Evolutionary conservation across 2,888 invertebrate species (phyloP).

Genomic region (Baccha elongata): DNA sequence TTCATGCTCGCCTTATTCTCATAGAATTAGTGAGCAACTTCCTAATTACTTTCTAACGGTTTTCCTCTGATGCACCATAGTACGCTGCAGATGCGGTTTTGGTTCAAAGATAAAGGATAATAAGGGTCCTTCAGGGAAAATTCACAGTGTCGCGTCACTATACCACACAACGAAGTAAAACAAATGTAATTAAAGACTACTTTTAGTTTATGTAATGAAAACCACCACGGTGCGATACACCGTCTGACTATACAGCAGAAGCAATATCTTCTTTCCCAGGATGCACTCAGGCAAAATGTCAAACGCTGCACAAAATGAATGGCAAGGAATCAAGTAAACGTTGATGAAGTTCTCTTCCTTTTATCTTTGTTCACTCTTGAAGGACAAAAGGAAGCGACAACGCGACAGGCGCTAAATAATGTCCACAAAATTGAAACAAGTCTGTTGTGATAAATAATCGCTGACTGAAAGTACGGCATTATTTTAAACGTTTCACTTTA

Average conservation of each 20-base stretch:
- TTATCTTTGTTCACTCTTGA: background rate
- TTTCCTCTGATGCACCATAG: too few species aligned
- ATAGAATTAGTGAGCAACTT: constrained; percentile 26
- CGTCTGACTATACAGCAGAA: constrained; percentile 2
- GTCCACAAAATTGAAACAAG: constrained; percentile 24
- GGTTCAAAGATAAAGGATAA: constrained; percentile 18
- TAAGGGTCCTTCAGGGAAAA: constrained; percentile 42
- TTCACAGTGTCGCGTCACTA: constrained; percentile 21
- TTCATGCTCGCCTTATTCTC: constrained; percentile 16
- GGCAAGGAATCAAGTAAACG: constrained; percentile 54
- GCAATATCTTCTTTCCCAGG: constrained; percentile 21
- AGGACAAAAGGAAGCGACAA: background rate
- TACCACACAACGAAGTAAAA: constrained; percentile 26
- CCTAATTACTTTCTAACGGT: constrained; percentile 60
- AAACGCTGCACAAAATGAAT: constrained; percentile 30
- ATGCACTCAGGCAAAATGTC: constrained; percentile 50
- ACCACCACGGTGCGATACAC: constrained; percentile 2
- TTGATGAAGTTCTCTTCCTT: constrained; percentile 6
- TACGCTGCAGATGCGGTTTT: too few species aligned
- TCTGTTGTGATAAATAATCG: constrained; percentile 54
- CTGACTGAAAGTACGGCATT: background rate
- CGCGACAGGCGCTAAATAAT: constrained; percentile 1
- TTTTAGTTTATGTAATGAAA: constrained; percentile 52
- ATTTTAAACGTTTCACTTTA: constrained; percentile 16
- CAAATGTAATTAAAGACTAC: constrained; percentile 65